These are phyloP conservation scores for Acanthaster planci DNA, from an alignment of 35 echinoderm and acorn worm genomes.

Conservation along the genomic window DNA sequence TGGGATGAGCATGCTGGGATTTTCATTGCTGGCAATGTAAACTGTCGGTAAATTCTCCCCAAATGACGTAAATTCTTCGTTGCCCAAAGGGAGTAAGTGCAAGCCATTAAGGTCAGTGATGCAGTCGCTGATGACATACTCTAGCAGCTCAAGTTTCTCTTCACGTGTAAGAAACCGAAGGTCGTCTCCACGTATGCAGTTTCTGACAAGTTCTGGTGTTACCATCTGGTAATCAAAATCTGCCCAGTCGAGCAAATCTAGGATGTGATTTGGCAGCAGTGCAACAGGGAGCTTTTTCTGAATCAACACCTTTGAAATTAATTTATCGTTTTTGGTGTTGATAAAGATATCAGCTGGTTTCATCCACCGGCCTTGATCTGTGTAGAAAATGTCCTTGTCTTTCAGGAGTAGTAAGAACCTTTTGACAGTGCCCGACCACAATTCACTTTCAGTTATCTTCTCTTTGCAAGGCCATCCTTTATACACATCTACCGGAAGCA, in stretches of 20 bases:
- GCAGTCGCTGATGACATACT: conserved; percentile 33
- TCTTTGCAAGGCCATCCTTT: conserved; percentile 58
- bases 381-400: conserved; percentile 59
- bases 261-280: conserved; percentile 23
- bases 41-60: not conserved
- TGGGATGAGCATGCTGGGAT: not conserved
- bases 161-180: conserved; percentile 22
- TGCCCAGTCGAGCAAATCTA: not conserved
- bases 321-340: conserved; percentile 2
- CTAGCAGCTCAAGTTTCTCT: conserved; percentile 40
- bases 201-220: conserved; percentile 37
- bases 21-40: not conserved
- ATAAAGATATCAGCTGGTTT: conserved; percentile 30
- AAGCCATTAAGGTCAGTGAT: conserved; percentile 10
- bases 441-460: not conserved
- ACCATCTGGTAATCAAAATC: not conserved
- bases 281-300: conserved; percentile 13
- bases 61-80: conserved; percentile 39
- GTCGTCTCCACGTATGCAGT: conserved; percentile 4
- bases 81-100: conserved; percentile 42
- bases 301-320: conserved; percentile 31
- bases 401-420: conserved; percentile 45
- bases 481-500: conserved; percentile 45
- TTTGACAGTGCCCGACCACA: conserved; percentile 58
- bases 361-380: conserved; percentile 47